A percentile compares a stretch with the other conserved stretches of the same genome.
These are phyloP conservation scores for Caenorhabditis sinica DNA, from an alignment of 2,888 invertebrate species.

Conservation along the genomic window DNA sequence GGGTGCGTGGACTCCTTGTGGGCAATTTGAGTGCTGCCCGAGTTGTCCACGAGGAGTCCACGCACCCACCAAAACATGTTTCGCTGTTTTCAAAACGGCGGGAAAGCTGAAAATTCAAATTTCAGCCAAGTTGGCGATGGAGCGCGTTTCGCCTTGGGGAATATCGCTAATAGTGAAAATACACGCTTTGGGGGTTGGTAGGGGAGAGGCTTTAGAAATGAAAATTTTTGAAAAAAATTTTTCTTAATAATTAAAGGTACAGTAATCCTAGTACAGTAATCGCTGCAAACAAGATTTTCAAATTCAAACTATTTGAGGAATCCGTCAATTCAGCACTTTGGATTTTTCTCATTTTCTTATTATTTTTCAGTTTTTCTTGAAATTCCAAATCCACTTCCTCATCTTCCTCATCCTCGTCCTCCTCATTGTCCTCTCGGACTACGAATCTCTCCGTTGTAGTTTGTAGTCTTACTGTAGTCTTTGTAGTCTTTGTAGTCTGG, in stretches of 20 bases:
- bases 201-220: background rate
- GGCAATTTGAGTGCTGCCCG: no score
- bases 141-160: no score
- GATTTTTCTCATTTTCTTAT: slow-evolving; percentile 52
- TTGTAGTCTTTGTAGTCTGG: background rate
- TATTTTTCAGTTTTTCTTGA: slow-evolving; percentile 30
- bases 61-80: no score
- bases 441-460: background rate
- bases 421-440: background rate
- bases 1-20: no score
- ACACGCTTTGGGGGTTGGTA: no score
- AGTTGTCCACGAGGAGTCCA: no score
- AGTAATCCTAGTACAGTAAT: background rate
- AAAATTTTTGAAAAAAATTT: background rate
- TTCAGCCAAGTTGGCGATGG: no score
- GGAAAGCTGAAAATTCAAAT: no score
- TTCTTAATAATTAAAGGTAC: background rate
- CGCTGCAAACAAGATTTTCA: background rate
- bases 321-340: slow-evolving; percentile 47
- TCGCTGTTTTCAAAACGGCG: no score
- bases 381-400: slow-evolving; percentile 24
- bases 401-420: slow-evolving; percentile 9
- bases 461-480: slow-evolving; percentile 27
- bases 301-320: background rate
- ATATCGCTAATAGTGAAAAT: no score